These are phyloP conservation scores for Scylla paramamosain DNA, from an alignment of 1,140 invertebrate species.

Conservation along the genomic window DNA sequence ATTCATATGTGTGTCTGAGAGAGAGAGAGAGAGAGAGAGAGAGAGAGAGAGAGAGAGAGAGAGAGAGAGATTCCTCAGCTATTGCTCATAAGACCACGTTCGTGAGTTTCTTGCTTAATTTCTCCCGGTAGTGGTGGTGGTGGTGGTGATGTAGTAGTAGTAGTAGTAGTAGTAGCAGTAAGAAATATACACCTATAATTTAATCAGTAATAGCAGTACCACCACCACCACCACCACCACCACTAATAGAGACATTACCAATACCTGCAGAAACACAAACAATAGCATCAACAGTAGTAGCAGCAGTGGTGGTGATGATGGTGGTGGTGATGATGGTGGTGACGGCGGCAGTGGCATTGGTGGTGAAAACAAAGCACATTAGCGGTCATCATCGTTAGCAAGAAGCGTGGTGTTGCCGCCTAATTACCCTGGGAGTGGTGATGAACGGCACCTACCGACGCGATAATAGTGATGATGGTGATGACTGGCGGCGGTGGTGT, in stretches of 20 bases:
- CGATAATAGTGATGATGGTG: background rate
- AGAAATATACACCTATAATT: too few species aligned
- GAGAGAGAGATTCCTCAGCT: background rate
- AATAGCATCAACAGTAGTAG: too few species aligned
- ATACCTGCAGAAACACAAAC: too few species aligned
- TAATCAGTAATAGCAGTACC: too few species aligned
- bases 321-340: background rate
- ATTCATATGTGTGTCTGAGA: background rate
- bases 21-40: background rate
- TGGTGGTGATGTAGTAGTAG: background rate
- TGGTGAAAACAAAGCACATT: background rate
- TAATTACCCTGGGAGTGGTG: background rate
- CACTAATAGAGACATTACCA: too few species aligned
- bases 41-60: background rate
- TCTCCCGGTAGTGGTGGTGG: background rate
- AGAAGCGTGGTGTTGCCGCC: background rate
- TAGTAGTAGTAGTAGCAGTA: too few species aligned
- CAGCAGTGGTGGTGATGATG: too few species aligned
- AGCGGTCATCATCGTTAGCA: background rate
- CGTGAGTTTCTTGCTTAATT: background rate
- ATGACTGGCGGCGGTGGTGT: background rate
- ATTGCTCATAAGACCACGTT: too few species aligned
- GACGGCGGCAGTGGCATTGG: background rate
- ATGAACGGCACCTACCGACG: background rate
- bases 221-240: too few species aligned